Percentiles rank a stretch among this genome's conserved stretches.
phyloP scores from a whole-genome alignment of 1,140 invertebrate species.

The Drosophila eugracilis region DNA sequence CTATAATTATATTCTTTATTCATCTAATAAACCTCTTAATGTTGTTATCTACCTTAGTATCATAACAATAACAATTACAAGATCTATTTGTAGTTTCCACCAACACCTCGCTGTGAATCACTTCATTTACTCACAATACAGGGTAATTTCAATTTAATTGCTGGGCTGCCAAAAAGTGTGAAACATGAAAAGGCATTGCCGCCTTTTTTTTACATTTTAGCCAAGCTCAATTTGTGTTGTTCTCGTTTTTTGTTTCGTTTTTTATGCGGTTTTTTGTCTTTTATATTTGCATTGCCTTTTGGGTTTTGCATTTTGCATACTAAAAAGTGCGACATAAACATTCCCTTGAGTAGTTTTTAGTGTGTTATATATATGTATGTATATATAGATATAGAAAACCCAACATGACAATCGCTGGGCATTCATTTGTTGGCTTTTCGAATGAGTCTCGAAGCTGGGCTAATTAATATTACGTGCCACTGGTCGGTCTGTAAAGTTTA shows the following conservation, averaged over 20 bases:
- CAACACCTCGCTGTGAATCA: slow-evolving; percentile 40
- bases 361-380: background rate
- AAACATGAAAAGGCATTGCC: slow-evolving; percentile 42
- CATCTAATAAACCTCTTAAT: too few species aligned
- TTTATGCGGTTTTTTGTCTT: slow-evolving; percentile 12
- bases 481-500: slow-evolving; percentile 27
- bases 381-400: slow-evolving; percentile 1
- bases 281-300: slow-evolving; percentile 25
- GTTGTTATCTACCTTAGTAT: background rate
- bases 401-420: slow-evolving; percentile 29
- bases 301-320: slow-evolving; percentile 56
- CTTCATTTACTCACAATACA: slow-evolving; percentile 34
- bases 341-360: slow-evolving; percentile 29
- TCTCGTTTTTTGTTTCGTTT: slow-evolving; percentile 33
- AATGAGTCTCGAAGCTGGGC: slow-evolving; percentile 41
- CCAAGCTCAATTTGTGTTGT: slow-evolving; percentile 29
- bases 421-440: slow-evolving; percentile 26
- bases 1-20: too few species aligned
- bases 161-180: slow-evolving; percentile 37
- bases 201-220: slow-evolving; percentile 21
- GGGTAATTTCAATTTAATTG: slow-evolving; percentile 56
- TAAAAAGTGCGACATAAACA: slow-evolving; percentile 58
- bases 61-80: background rate
- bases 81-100: slow-evolving; percentile 25
- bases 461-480: slow-evolving; percentile 78